These are phyloP conservation scores for Cryptotermes secundus DNA, from an alignment of 1,140 invertebrate species.

Conservation along the genomic window DNA sequence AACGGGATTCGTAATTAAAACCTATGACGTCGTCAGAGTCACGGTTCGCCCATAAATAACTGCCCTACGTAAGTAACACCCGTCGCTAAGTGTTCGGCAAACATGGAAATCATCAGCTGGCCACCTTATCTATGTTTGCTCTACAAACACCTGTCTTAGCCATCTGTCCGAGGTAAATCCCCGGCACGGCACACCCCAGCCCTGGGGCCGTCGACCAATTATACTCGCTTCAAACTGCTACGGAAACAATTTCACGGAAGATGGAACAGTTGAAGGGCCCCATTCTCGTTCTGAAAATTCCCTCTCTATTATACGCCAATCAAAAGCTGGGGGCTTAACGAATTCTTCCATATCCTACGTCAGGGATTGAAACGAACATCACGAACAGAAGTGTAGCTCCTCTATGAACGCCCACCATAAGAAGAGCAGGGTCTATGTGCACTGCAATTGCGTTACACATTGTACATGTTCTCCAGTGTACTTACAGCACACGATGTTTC, in stretches of 20 bases:
- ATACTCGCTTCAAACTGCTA: not conserved
- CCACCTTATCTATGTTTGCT: not conserved
- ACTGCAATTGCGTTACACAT: no score
- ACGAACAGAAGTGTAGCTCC: no score
- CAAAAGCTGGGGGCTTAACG: not conserved
- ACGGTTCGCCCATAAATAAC: not conserved
- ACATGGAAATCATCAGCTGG: not conserved
- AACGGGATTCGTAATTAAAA: no score
- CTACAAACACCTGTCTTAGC: not conserved
- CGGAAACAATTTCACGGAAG: constrained; percentile 7
- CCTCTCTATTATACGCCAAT: not conserved
- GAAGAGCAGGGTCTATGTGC: no score
- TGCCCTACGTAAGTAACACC: not conserved
- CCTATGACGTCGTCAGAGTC: not conserved
- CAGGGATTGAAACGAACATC: no score
- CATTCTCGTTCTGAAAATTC: not conserved
- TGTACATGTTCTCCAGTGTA: no score
- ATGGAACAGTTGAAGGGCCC: not conserved
- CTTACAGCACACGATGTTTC: no score
- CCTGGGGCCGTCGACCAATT: not conserved
- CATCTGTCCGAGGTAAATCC: not conserved
- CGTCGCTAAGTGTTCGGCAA: not conserved
- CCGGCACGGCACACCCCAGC: not conserved
- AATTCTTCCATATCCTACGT: not conserved
- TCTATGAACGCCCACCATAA: no score